Conservation (phyloP, 2,113 vertebrate genomes). For the Pterocles orientalis region DNA sequence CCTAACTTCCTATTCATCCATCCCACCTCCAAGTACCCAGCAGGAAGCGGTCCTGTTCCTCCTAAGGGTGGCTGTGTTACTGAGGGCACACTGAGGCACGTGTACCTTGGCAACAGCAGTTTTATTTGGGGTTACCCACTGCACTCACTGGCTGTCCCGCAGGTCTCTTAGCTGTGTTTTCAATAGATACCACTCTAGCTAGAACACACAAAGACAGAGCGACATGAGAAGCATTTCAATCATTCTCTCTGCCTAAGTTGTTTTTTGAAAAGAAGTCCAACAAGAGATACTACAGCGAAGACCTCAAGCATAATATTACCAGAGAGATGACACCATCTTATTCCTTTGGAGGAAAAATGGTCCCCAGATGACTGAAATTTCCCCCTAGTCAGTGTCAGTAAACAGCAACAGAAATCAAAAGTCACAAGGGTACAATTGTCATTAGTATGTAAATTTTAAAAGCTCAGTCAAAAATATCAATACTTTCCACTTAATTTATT, state of each 20-base stretch:
- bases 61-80: neutral
- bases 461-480: conserved; percentile 85
- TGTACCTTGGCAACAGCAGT: neutral
- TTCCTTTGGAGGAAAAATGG: conserved; percentile 14
- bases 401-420: conserved; percentile 70
- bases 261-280: neutral
- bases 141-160: neutral
- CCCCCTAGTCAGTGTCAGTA: conserved; percentile 47
- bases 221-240: neutral
- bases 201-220: neutral
- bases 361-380: conserved; percentile 30
- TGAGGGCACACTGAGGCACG: neutral
- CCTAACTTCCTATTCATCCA: neutral
- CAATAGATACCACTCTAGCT: neutral
- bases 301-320: neutral
- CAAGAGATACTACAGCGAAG: neutral
- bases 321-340: neutral
- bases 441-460: conserved; percentile 95
- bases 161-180: neutral
- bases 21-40: neutral
- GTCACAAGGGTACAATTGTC: conserved; percentile 82
- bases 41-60: neutral
- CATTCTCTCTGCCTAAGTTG: neutral
- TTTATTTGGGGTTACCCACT: neutral
- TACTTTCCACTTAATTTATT: conserved; percentile 97